These are phyloP conservation scores for Pollimyrus isidori DNA, from an alignment of 2,113 vertebrate genomes.

Conservation along the genomic window DNA sequence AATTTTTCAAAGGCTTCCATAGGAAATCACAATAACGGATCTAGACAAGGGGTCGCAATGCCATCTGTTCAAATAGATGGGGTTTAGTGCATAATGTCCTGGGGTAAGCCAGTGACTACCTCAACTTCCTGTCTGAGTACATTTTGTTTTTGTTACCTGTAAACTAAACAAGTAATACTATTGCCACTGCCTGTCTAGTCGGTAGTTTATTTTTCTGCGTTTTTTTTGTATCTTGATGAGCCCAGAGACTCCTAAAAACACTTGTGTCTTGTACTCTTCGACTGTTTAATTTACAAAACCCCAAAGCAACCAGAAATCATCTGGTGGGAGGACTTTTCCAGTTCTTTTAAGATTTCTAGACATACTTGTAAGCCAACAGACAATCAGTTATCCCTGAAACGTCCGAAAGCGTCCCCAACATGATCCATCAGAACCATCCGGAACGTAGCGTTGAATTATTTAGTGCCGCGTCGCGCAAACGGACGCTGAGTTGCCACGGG, in stretches of 20 bases:
- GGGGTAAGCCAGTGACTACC: conserved; percentile 36
- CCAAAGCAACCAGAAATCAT: background rate
- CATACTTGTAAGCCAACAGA: background rate
- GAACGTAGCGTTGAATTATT: conserved; percentile 12
- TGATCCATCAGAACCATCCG: conserved; percentile 6
- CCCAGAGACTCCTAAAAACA: background rate
- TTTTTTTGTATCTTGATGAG: conserved; percentile 4
- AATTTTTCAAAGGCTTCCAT: conserved; percentile 60
- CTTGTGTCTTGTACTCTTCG: background rate
- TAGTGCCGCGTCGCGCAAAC: background rate
- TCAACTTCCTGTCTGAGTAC: conserved; percentile 18
- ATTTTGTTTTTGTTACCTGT: conserved; percentile 24
- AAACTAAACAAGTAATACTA: conserved; percentile 21
- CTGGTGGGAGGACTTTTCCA: background rate
- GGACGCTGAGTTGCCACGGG: background rate
- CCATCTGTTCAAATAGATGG: conserved; percentile 61
- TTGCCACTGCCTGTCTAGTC: background rate
- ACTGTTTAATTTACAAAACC: background rate
- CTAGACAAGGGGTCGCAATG: conserved; percentile 45
- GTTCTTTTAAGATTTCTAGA: background rate
- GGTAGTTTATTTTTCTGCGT: background rate
- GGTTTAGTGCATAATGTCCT: conserved; percentile 30
- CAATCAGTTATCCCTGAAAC: background rate
- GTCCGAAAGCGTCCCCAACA: background rate
- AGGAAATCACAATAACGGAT: conserved; percentile 57